These are phyloP conservation scores for Synodontis membranacea DNA, from an alignment of 2,113 vertebrate species.

Conservation along the genomic window DNA sequence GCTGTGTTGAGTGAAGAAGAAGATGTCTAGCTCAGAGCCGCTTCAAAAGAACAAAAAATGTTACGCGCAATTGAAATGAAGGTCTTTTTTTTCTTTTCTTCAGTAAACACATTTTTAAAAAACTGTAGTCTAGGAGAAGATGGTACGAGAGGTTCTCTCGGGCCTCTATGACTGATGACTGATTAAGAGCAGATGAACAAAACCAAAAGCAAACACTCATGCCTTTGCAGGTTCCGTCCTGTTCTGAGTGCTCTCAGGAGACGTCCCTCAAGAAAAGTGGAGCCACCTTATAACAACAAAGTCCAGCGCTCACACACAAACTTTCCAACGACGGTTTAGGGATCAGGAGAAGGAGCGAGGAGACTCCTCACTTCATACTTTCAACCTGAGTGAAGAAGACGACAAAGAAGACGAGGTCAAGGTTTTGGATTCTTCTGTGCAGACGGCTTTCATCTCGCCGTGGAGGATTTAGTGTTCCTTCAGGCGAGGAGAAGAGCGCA, in stretches of 20 bases:
- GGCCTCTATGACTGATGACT: background rate
- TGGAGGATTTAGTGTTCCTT: conserved; percentile 48
- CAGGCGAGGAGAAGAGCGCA: conserved; percentile 2
- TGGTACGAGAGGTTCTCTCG: background rate
- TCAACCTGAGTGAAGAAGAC: background rate
- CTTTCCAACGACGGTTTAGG: background rate
- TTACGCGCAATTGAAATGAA: background rate
- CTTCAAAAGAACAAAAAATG: background rate
- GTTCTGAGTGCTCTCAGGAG: background rate
- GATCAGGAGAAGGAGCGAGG: background rate
- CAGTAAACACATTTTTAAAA: background rate
- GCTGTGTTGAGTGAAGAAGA: background rate
- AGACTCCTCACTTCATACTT: conserved; percentile 1
- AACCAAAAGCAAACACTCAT: background rate
- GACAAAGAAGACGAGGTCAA: background rate
- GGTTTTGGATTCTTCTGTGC: conserved; percentile 49
- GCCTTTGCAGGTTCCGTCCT: background rate
- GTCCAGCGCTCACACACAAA: background rate
- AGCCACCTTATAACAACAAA: conserved; percentile 38
- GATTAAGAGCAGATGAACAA: background rate
- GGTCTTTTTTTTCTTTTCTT: background rate
- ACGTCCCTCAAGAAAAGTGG: background rate
- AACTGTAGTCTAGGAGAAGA: background rate
- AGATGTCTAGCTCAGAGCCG: no score
- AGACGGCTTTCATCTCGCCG: conserved; percentile 49